Evolutionary conservation across 2,888 invertebrate species (phyloP), one percentile per base, ranked within the genome.

Genomic region (Camptogramma bilineatum): DNA sequence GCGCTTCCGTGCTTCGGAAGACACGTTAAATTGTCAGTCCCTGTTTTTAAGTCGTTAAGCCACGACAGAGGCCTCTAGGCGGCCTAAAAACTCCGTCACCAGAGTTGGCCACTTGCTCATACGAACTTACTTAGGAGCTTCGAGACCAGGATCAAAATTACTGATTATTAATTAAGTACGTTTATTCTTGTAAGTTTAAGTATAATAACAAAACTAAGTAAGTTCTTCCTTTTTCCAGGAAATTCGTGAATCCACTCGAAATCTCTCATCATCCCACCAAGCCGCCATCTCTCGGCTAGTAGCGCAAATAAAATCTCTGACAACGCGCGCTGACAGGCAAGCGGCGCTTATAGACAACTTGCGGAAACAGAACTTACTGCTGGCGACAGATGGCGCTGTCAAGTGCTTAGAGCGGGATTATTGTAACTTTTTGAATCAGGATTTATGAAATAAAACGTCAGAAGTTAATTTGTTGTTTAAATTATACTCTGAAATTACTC

Each of bases 291-390:
- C 77, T 2, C 79, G 77, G 8, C 70, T 89, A 2, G 88, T 88
- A 48, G 51, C 76, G 1, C 80, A 83, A 62, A 72, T 80, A 4
- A 83, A 84, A 62, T 56, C 70, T 1, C 64, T 86, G 9, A 76
- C 75, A 9, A 54, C 76, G 3, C 78, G 82, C 48, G 73, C 79
- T 31, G 82, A 84, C 52, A 84, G 80, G 67, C 90, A 88, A 68
- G 72, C 70, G 17, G 77, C 82, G n/a, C 73, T 91, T 7, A 80
- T 88, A 9, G 83, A 83, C 68, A 93, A 92, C 65, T 71, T 91
- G 67, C 78, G 82, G 61, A 76, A 78, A 55, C 91, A 87, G 65
- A 87, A 83, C 74, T 79, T 79, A 0, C 64, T 85, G 58, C 62
- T 91, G 19, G 66, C 73, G 0, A 78, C 88, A 44, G 87, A 86